These are phyloP conservation scores for Leptopilina drosophilae DNA, from an alignment of 2,888 invertebrate genomes.

Conservation along the genomic window DNA sequence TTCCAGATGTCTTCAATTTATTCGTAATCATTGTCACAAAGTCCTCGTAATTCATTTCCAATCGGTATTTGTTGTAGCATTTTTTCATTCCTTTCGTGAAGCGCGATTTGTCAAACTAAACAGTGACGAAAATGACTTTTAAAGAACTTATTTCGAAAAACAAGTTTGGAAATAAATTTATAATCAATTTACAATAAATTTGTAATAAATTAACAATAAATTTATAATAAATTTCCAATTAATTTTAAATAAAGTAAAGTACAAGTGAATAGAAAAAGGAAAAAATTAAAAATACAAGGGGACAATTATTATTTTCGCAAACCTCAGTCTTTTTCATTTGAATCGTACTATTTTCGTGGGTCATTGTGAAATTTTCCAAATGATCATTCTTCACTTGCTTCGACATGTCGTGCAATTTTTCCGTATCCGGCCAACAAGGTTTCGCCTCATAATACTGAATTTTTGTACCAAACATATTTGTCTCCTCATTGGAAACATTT, in stretches of 20 bases:
- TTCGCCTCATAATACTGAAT: constrained; percentile 63
- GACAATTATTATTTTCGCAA: constrained; percentile 14
- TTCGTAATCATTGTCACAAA: constrained; percentile 81
- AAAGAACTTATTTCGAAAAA: too few species aligned
- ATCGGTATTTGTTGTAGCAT: constrained; percentile 76
- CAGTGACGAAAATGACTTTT: not conserved
- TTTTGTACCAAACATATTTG: constrained; percentile 62
- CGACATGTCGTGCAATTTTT: constrained; percentile 66
- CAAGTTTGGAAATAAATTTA: too few species aligned
- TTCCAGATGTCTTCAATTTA: constrained; percentile 78
- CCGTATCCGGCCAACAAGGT: constrained; percentile 67
- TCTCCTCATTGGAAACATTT: constrained; percentile 31
- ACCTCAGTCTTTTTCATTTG: constrained; percentile 59
- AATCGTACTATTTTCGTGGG: constrained; percentile 48
- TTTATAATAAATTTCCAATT: too few species aligned
- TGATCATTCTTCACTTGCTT: constrained; percentile 52
- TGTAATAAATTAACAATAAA: too few species aligned
- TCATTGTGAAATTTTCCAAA: constrained; percentile 68
- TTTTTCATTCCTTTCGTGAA: constrained; percentile 79
- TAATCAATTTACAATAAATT: too few species aligned
- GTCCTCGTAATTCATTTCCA: constrained; percentile 80
- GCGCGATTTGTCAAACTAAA: constrained; percentile 80
- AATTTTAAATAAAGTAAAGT: too few species aligned
- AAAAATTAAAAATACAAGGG: not conserved
- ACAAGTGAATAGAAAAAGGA: too few species aligned